Evolutionary conservation across 2,888 invertebrate genomes (phyloP), one percentile per base, ranked within the genome.

Genomic region (Eretmocerus hayati): DNA sequence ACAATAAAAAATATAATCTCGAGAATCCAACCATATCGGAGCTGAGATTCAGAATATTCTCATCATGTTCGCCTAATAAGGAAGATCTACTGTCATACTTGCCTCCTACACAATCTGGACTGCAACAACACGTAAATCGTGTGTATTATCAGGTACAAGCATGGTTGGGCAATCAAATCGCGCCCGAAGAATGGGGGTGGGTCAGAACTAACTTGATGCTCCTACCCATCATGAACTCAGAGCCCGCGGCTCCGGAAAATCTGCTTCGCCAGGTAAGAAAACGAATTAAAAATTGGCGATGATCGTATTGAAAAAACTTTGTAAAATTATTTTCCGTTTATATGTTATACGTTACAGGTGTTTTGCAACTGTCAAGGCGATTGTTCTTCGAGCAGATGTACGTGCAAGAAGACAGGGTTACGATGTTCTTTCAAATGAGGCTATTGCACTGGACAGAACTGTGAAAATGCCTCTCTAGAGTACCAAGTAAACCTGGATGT

Each of bases 151-250:
- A 48, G 15, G 37, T 48, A 4, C 48, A 48, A 26, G 15, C 9
- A n/a, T 48, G 42, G 48, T 19, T 37, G 16, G 48, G 22, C n/a
- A 22, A 22, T 18, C 9, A 30, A 18, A 20, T 39, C 4, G 20
- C 11, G 19, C 45, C 45, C 15, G 36, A 22, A 19, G 15, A n/a
- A 21, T 46, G 42, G 46, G 50, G 46, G 11, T 46, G 46, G 46
- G 41, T 32, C 26, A 33, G 32, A 19, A 50, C 50, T 9, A 26
- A 9, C 13, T 43, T 49, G 11, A 48, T 52, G 46, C 18, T 57
- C 22, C n/a, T 48, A 13, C 55, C 55, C 20, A 18, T 56, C 11
- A 48, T 52, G 48, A 55, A 42, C n/a, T 13, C 46, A 3, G 22
- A 49, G n/a, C n/a, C 8, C 38, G 18, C 46, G 33, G 51, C 50